Evolutionary conservation across 2,797 vertebrate genomes (phyloP).

Genomic region (Pseudochirops cupreus): DNA sequence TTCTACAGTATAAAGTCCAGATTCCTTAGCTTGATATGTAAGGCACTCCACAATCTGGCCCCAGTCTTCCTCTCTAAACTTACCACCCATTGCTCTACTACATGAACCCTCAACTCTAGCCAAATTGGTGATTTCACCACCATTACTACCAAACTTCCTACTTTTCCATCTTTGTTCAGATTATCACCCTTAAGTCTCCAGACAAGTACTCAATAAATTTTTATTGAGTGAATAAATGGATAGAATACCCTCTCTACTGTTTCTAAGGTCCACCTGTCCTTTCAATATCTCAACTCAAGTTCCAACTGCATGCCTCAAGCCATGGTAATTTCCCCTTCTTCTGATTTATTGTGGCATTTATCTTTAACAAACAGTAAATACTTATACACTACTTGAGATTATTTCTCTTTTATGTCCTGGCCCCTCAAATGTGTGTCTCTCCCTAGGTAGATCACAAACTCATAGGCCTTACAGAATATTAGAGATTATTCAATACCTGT

Average conservation of each 20-base stretch:
- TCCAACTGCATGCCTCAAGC: neutral
- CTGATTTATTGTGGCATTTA: neutral
- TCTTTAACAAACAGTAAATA: neutral
- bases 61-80: neutral
- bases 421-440: neutral
- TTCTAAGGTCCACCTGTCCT: neutral
- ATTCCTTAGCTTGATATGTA: conserved; percentile 11
- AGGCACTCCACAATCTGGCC: neutral
- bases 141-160: neutral
- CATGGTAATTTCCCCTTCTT: neutral
- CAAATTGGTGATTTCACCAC: neutral
- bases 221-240: neutral
- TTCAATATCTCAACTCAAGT: neutral
- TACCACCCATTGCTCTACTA: neutral
- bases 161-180: neutral
- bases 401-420: neutral
- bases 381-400: neutral
- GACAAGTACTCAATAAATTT: neutral
- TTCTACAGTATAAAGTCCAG: neutral
- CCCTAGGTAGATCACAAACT: neutral
- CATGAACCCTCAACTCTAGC: neutral
- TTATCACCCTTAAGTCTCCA: conserved; percentile 1
- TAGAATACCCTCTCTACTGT: neutral
- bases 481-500: neutral
- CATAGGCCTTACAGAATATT: neutral